phyloP scores from a whole-genome alignment of 2,113 vertebrate genomes.

The Oryzias curvinotus region DNA sequence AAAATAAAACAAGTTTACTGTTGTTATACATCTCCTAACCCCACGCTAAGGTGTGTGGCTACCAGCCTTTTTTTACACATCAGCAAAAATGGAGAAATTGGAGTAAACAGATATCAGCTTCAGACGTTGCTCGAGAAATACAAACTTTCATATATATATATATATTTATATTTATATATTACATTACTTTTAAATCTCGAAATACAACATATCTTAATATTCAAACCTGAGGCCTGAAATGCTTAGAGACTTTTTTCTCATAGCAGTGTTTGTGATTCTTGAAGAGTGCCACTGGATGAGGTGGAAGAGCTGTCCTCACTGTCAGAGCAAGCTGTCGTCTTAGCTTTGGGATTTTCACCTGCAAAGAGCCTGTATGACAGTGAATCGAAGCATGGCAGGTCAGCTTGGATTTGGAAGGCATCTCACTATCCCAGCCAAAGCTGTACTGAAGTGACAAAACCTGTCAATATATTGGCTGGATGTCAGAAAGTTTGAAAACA shows the following conservation, averaged over 20 bases:
- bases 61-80: too few species aligned
- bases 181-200: too few species aligned
- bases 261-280: slow-evolving; percentile 9
- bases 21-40: too few species aligned
- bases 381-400: slow-evolving; percentile 56
- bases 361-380: slow-evolving; percentile 45
- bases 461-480: slow-evolving; percentile 78
- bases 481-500: slow-evolving; percentile 78
- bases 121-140: too few species aligned
- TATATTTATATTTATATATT: too few species aligned
- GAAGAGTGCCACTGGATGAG: slow-evolving; percentile 25
- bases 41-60: too few species aligned
- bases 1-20: too few species aligned
- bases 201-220: neutral
- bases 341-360: slow-evolving; percentile 50
- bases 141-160: too few species aligned
- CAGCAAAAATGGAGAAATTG: too few species aligned
- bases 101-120: too few species aligned
- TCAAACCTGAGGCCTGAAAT: neutral
- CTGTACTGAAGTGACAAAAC: slow-evolving; percentile 66
- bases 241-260: slow-evolving; percentile 20
- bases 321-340: slow-evolving; percentile 46
- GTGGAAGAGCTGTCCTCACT: slow-evolving; percentile 30
- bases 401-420: slow-evolving; percentile 43
- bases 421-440: slow-evolving; percentile 48